Percentiles rank a stretch among this genome's conserved stretches.
Evolutionary conservation across 2,113 vertebrate species (phyloP).

Genomic region (Sinocyclocheilus anophthalmus): DNA sequence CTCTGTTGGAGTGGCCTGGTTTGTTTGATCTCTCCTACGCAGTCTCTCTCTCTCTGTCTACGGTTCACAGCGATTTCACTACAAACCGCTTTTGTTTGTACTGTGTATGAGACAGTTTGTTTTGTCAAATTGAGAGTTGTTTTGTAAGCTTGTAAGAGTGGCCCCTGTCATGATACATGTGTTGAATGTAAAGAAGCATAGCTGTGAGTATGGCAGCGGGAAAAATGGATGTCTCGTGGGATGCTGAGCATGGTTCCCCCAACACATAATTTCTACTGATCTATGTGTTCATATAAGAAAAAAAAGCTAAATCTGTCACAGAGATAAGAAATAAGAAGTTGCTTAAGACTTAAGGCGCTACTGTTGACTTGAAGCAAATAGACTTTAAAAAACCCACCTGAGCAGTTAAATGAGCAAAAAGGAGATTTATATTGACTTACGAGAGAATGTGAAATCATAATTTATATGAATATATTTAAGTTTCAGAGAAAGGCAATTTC

Average conservation of each 20-base stretch:
- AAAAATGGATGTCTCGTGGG: background rate
- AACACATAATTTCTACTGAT: background rate
- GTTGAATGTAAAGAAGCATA: background rate
- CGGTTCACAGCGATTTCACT: background rate
- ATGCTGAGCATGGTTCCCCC: background rate
- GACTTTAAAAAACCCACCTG: background rate
- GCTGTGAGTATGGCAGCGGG: background rate
- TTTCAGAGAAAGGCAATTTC: background rate
- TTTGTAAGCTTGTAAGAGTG: background rate
- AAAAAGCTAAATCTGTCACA: background rate
- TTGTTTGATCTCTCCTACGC: slow-evolving; percentile 52
- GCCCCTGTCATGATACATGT: background rate
- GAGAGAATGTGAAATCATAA: background rate
- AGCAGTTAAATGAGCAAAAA: background rate
- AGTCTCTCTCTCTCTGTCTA: slow-evolving; percentile 12
- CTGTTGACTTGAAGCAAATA: background rate
- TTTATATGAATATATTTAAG: background rate
- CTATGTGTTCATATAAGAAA: background rate
- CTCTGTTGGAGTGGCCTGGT: slow-evolving; percentile 51
- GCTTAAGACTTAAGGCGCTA: background rate
- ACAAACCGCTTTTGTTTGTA: slow-evolving; percentile 19
- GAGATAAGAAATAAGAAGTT: background rate
- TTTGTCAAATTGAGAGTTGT: background rate
- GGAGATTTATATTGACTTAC: background rate
- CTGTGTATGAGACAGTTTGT: background rate